Percentiles rank a stretch among this genome's conserved stretches.
These are phyloP conservation scores for Hermetia illucens DNA, from an alignment of 1,140 invertebrate genomes.

Conservation along the genomic window DNA sequence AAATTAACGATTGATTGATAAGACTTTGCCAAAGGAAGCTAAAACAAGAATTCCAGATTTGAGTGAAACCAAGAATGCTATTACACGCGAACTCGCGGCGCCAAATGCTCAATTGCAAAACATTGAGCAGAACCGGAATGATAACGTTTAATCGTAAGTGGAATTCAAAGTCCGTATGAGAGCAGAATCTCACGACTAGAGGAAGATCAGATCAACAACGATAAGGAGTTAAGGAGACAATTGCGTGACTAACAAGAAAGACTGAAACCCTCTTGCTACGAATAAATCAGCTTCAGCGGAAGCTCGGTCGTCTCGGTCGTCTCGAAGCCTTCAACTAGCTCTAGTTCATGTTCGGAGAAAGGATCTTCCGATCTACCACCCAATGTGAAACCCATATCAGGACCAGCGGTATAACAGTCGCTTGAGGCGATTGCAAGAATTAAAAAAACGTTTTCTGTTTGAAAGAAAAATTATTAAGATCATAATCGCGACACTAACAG, in stretches of 20 bases:
- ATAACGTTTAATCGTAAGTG: slow-evolving; percentile 40
- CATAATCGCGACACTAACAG: too few relatives aligned
- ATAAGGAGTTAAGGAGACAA: slow-evolving; percentile 45
- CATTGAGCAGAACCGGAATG: slow-evolving; percentile 31
- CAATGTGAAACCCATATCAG: slow-evolving; percentile 89
- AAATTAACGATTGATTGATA: slow-evolving; percentile 46
- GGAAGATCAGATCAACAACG: slow-evolving; percentile 58
- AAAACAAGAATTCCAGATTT: slow-evolving; percentile 53
- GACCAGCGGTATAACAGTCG: slow-evolving; percentile 35
- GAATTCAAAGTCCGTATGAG: slow-evolving; percentile 58
- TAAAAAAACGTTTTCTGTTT: too few relatives aligned
- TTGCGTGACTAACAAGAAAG: slow-evolving; percentile 44
- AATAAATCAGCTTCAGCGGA: slow-evolving; percentile 60
- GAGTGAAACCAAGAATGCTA: slow-evolving; percentile 47
- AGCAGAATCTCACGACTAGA: slow-evolving; percentile 52
- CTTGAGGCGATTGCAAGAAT: too few relatives aligned
- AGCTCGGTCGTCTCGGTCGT: slow-evolving; percentile 54
- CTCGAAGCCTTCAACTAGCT: slow-evolving; percentile 49
- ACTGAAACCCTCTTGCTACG: slow-evolving; percentile 60
- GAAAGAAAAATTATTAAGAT: too few relatives aligned
- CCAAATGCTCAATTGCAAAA: slow-evolving; percentile 34
- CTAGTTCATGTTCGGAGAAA: slow-evolving; percentile 43
- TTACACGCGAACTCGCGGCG: slow-evolving; percentile 43
- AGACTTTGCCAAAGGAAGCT: slow-evolving; percentile 54
- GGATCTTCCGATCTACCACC: slow-evolving; percentile 74